These are phyloP conservation scores for Eugnorisma glareosa DNA, from an alignment of 2,888 invertebrate genomes.

Conservation along the genomic window DNA sequence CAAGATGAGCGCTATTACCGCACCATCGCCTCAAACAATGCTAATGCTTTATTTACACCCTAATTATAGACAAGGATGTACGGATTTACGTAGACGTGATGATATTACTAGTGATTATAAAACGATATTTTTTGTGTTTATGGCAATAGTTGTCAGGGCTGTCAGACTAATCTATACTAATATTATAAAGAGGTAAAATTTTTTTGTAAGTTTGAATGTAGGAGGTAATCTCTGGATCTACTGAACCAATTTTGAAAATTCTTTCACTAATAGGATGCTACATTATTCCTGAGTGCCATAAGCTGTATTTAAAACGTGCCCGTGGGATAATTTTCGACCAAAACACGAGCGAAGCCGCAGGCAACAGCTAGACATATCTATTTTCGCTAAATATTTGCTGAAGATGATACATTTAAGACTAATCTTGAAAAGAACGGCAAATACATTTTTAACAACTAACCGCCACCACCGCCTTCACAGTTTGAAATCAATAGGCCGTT, in stretches of 20 bases:
- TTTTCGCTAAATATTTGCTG: neutral
- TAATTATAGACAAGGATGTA: constrained; percentile 15
- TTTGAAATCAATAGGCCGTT: neutral
- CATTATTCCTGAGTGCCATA: no score
- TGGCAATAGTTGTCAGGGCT: neutral
- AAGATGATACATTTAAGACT: neutral
- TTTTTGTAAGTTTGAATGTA: no score
- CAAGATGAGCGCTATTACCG: constrained; percentile 25
- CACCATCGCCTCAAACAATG: constrained; percentile 26
- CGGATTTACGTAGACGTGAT: neutral
- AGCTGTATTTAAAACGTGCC: no score
- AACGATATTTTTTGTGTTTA: neutral
- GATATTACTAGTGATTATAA: neutral
- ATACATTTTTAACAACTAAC: neutral
- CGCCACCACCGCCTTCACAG: neutral
- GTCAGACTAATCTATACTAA: neutral
- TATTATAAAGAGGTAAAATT: no score
- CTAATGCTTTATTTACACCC: constrained; percentile 34
- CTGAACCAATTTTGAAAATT: no score
- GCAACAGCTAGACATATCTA: no score
- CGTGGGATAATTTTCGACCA: no score
- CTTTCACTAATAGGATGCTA: no score
- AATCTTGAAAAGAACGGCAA: neutral
- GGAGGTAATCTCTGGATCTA: no score
- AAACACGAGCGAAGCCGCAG: no score